phyloP scores from a whole-genome alignment of 2,113 vertebrate species.

The Oryzias melastigma region DNA sequence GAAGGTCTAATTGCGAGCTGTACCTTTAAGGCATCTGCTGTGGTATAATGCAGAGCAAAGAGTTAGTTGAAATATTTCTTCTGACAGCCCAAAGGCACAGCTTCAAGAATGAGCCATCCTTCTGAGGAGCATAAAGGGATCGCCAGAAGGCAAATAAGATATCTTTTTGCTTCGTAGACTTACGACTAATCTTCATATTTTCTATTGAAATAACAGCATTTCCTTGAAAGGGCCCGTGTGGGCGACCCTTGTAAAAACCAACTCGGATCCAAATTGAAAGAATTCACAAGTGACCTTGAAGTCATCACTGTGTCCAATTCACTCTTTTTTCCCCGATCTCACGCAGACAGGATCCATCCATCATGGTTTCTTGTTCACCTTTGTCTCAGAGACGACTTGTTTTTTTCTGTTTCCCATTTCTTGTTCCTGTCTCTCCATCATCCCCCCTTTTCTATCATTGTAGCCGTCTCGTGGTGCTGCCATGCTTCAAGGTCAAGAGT shows the following conservation, averaged over 20 bases:
- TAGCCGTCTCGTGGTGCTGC: slow-evolving; percentile 30
- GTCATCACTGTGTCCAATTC: slow-evolving; percentile 44
- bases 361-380: slow-evolving; percentile 63
- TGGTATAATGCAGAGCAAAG: slow-evolving; percentile 22
- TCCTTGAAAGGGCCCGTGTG: slow-evolving; percentile 16
- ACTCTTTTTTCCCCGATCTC: slow-evolving; percentile 19
- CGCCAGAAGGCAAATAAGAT: slow-evolving; percentile 47
- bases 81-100: slow-evolving; percentile 52
- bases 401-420: slow-evolving; percentile 39
- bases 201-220: slow-evolving; percentile 42
- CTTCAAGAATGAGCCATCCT: slow-evolving; percentile 38
- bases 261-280: slow-evolving; percentile 47
- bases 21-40: slow-evolving; percentile 40
- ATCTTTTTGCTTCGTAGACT: slow-evolving; percentile 27
- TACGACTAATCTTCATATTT: slow-evolving; percentile 39
- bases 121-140: slow-evolving; percentile 41
- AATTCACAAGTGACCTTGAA: slow-evolving; percentile 58
- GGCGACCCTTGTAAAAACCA: slow-evolving; percentile 48
- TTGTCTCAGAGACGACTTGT: slow-evolving; percentile 59
- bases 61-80: slow-evolving; percentile 49
- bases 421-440: slow-evolving; percentile 32
- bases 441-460: slow-evolving; percentile 26
- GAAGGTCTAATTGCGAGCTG: slow-evolving; percentile 44
- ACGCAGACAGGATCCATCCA: slow-evolving; percentile 44
- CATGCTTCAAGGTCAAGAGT: slow-evolving; percentile 74